Base-by-base conservation (phyloP, 2,888 invertebrate genomes). In the Drosophila subquinaria region DNA sequence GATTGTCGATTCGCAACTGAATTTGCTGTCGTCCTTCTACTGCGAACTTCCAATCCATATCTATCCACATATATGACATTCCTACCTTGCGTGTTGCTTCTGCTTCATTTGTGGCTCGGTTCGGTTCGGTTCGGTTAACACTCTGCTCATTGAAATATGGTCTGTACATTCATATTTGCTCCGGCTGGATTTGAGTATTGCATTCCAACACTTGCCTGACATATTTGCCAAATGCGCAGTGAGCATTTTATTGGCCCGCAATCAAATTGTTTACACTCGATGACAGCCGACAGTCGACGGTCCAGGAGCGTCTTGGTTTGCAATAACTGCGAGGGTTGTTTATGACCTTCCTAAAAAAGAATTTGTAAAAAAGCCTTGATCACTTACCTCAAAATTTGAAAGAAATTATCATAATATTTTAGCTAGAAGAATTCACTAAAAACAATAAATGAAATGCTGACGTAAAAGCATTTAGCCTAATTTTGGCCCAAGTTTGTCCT, bases 1-100 rank as follows among this genome's bases (percentile, higher is more conserved):
- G 60, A 64, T 59, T 65, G 76, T 55, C 66, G 45, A 63, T 20
- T 51, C 20, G 55, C 59, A 66, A 86, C 87, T 86, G 65, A 71
- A 63, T 62, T 52, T 50, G 43, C 42, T 48, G 62, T 42, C 51
- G 62, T 10, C 33, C 40, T 66, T 51, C 35, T 13, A 13, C 13
- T 23, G 23, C 61, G 47, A 43, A 27, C 43, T 30, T 38, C 23
- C 45, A 45, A 8, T 48, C 15, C 15, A 30, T 1, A 10, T 15
- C 15, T 15, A 30, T 10, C 23, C 23, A 23, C 23, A 23, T 23
- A 23, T 23, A 1, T 9, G n/a, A 1, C 10, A 27, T 45, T 40
- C 50, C 35, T 5, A 42, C 27, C 30, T 73, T 40, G 75, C 73
- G 69, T 73, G 69, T 30, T 8, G 45, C 62, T 42, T 15, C 30